Conservation (phyloP, 2,113 vertebrate genomes). For the Emberiza fucata region DNA sequence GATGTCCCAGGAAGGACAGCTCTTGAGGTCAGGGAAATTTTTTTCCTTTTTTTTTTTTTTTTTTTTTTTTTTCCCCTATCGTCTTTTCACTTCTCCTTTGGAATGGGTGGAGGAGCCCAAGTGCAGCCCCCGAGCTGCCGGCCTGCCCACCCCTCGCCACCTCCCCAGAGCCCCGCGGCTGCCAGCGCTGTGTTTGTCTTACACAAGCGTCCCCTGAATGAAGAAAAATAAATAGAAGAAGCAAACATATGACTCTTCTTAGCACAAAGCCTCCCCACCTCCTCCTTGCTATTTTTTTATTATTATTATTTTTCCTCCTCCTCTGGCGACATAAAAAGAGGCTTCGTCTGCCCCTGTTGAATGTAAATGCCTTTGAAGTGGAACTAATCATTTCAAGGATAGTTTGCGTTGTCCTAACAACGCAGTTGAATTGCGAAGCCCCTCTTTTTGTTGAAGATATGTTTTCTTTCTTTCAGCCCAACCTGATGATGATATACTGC, state of each 20-base stretch:
- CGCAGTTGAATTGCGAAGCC: constrained; percentile 93
- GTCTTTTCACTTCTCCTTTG: neutral
- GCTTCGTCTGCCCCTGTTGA: constrained; percentile 88
- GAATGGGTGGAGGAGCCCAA: neutral
- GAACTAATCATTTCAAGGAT: constrained; percentile 99
- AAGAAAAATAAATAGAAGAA: constrained; percentile 90
- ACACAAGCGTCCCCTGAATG: constrained; percentile 85
- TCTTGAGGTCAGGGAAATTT: neutral
- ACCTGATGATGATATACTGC: constrained; percentile 95
- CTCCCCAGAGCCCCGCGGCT: constrained; percentile 42
- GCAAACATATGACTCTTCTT: constrained; percentile 86
- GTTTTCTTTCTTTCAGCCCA: constrained; percentile 97
- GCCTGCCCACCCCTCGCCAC: accelerated
- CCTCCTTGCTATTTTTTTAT: neutral
- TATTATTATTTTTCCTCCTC: neutral
- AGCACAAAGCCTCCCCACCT: constrained; percentile 78
- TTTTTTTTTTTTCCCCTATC: neutral
- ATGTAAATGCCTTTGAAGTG: constrained; percentile 99
- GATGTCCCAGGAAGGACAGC: constrained; percentile 16
- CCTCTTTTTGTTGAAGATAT: constrained; percentile 93
- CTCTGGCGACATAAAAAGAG: constrained; percentile 89
- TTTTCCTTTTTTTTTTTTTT: no score
- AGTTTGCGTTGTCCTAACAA: constrained; percentile 99
- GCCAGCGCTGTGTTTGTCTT: constrained; percentile 80
- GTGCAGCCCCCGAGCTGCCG: accelerated